Conservation (phyloP, 2,888 invertebrate genomes). For the Hydraecia micacea region DNA sequence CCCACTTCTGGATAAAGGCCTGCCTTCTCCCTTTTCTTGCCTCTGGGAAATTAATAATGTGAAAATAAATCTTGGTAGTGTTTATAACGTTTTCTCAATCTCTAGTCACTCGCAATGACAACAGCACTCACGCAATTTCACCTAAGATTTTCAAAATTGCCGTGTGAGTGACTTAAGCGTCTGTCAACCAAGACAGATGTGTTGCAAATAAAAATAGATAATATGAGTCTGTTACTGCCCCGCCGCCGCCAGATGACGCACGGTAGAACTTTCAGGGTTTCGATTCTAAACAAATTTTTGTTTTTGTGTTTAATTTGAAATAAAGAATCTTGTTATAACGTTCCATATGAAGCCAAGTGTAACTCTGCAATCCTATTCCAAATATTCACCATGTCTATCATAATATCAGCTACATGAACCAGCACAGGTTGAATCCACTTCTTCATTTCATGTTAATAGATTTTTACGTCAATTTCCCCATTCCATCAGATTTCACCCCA, state of each 20-base stretch:
- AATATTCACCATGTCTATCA: not conserved
- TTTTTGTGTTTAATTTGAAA: not conserved
- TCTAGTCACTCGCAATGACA: not conserved
- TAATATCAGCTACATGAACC: not conserved
- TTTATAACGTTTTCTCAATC: not conserved
- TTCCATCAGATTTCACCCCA: not conserved
- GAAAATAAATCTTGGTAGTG: not conserved
- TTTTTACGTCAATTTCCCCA: not conserved
- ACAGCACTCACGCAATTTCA: not conserved
- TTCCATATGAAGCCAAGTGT: not conserved
- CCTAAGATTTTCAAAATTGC: conserved; percentile 8
- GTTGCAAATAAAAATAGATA: not conserved
- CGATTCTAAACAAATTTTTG: no score
- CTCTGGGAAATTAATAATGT: not conserved
- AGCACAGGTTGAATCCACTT: not conserved
- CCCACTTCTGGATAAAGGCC: not conserved
- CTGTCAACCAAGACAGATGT: not conserved
- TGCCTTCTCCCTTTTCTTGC: not conserved
- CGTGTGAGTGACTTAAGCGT: not conserved
- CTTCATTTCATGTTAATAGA: not conserved
- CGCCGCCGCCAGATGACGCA: no score
- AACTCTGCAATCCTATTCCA: not conserved
- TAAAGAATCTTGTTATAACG: not conserved
- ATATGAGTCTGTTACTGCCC: not conserved
- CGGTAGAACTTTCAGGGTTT: no score